Conservation (phyloP, 2,888 invertebrate genomes). For the Timema podura region DNA sequence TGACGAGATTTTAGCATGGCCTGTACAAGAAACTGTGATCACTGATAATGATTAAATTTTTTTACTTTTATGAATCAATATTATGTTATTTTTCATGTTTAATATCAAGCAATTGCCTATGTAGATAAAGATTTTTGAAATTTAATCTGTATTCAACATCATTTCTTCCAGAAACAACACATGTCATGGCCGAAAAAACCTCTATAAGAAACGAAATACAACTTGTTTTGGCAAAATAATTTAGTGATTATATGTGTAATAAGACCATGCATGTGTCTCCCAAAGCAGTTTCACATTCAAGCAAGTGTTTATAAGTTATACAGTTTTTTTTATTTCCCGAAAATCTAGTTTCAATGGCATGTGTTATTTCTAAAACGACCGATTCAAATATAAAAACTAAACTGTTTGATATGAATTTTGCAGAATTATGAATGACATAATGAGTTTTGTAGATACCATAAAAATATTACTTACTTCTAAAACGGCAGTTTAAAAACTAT, state of each 20-base stretch:
- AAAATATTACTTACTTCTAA: no score
- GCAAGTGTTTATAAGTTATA: neutral
- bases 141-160: neutral
- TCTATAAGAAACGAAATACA: neutral
- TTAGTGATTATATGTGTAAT: neutral
- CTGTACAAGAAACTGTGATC: neutral
- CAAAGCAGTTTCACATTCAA: neutral
- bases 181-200: neutral
- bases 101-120: neutral
- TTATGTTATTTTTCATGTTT: neutral
- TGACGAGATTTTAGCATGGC: neutral
- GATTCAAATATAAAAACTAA: no score
- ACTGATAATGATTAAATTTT: neutral
- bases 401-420: no score
- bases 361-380: neutral
- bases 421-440: no score
- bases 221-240: neutral
- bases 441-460: no score
- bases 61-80: neutral
- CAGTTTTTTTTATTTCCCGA: neutral
- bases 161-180: neutral
- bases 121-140: neutral
- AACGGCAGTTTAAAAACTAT: no score
- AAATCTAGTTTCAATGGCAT: neutral
- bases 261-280: neutral